A percentile compares a stretch with the other conserved stretches of the same genome.
Evolutionary conservation across 2,888 invertebrate genomes (phyloP).

Genomic region (Tachystola acroxantha): DNA sequence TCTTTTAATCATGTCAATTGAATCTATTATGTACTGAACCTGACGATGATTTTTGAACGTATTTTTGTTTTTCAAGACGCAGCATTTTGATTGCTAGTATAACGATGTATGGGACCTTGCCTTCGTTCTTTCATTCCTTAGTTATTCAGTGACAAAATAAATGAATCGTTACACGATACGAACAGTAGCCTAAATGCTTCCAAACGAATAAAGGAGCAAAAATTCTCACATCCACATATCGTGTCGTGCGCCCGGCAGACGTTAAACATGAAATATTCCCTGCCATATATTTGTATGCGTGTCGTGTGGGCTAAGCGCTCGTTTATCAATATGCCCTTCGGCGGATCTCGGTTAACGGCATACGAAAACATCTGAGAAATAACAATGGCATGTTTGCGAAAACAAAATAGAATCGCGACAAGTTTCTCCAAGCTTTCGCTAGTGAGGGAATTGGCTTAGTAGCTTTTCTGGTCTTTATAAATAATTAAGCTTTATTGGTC

Average conservation of each 20-base stretch:
- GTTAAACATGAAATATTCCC: conserved; percentile 58
- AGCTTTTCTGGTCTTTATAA: conserved; percentile 32
- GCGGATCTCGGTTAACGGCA: conserved; percentile 38
- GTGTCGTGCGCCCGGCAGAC: conserved; percentile 16
- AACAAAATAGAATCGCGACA: conserved; percentile 18
- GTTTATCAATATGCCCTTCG: conserved; percentile 65
- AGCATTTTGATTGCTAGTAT: no score
- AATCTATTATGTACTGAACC: no score
- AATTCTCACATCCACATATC: conserved; percentile 1
- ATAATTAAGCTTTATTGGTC: no score
- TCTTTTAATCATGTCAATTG: no score
- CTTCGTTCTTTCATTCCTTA: no score
- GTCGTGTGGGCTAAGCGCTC: conserved; percentile 49
- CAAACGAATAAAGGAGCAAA: conserved; percentile 7
- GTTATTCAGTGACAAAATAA: no score
- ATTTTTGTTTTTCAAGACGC: no score
- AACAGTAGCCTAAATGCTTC: no score
- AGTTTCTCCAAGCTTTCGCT: conserved; percentile 1
- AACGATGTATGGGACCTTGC: no score
- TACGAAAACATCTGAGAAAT: conserved; percentile 38
- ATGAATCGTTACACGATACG: no score
- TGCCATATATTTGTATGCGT: conserved; percentile 59
- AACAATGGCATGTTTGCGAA: conserved; percentile 27
- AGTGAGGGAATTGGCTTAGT: background rate
- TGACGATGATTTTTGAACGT: no score